phyloP scores from a whole-genome alignment of 2,797 vertebrate genomes.

The Darevskia mixta region DNA sequence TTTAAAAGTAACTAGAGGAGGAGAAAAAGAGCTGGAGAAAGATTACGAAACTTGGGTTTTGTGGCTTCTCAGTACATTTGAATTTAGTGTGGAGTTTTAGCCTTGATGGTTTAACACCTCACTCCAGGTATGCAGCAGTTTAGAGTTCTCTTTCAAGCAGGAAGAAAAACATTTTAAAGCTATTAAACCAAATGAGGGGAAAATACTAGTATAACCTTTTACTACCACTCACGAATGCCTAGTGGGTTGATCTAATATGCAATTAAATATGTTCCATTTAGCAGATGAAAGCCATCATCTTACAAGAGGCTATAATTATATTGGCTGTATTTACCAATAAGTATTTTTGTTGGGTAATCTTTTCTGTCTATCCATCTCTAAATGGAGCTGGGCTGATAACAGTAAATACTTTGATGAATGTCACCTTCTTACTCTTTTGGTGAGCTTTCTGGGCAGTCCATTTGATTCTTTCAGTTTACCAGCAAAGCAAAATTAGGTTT shows the following conservation, averaged over 20 bases:
- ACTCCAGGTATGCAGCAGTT: background rate
- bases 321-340: slow-evolving; percentile 48
- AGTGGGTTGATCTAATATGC: slow-evolving; percentile 59
- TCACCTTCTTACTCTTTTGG: slow-evolving; percentile 47
- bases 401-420: slow-evolving; percentile 71
- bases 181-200: slow-evolving; percentile 49
- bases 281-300: slow-evolving; percentile 33
- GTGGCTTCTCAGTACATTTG: slow-evolving; percentile 16
- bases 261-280: slow-evolving; percentile 51
- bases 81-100: background rate
- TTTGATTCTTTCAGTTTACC: slow-evolving; percentile 54
- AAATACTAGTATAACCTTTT: slow-evolving; percentile 48
- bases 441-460: slow-evolving; percentile 48
- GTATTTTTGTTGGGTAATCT: slow-evolving; percentile 55
- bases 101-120: slow-evolving; percentile 2
- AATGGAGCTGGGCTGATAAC: slow-evolving; percentile 61
- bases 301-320: slow-evolving; percentile 36
- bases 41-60: slow-evolving; percentile 21
- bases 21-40: slow-evolving; percentile 4
- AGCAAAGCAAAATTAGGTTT: slow-evolving; percentile 8
- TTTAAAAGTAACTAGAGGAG: slow-evolving; percentile 43
- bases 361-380: slow-evolving; percentile 64
- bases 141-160: slow-evolving; percentile 27
- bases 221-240: slow-evolving; percentile 32
- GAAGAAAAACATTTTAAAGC: slow-evolving; percentile 47